Percentiles rank a stretch among this genome's conserved stretches.
Evolutionary conservation across 2,888 invertebrate genomes (phyloP).

Genomic region (Phytoseiulus persimilis): DNA sequence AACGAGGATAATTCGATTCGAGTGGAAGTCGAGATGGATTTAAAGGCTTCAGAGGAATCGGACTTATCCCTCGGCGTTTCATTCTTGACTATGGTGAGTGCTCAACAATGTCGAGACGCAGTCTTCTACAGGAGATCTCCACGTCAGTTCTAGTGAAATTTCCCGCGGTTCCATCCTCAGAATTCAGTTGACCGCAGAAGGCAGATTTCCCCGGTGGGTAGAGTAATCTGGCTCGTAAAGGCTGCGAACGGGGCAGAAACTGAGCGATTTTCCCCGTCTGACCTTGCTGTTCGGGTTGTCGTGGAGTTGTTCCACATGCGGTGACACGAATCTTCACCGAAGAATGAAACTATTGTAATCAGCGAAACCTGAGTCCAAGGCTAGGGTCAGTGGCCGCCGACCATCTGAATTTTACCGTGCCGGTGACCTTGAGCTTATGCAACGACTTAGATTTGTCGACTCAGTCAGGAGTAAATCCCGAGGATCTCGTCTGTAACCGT

Average conservation of each 20-base stretch:
- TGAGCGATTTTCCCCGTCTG: background rate
- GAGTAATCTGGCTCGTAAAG: background rate
- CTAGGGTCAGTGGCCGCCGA: background rate
- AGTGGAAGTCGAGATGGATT: no score
- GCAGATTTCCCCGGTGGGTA: no score
- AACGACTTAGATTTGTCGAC: background rate
- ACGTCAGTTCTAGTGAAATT: no score
- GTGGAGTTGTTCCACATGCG: background rate
- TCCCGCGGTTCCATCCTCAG: no score
- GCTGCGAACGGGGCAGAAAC: background rate
- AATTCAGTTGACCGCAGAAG: no score
- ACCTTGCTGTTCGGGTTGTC: background rate
- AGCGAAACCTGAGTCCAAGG: conserved; percentile 5
- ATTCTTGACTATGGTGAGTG: no score
- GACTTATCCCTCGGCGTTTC: no score
- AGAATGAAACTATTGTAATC: background rate
- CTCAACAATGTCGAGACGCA: no score
- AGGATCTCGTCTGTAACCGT: background rate
- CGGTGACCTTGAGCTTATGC: background rate
- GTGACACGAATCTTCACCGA: background rate
- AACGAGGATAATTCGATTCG: no score
- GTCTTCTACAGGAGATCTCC: no score
- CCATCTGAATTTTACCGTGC: background rate
- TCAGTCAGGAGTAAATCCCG: background rate
- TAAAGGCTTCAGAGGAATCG: no score